phyloP scores from a whole-genome alignment of 2,113 vertebrate genomes.

The Pelvicachromis taeniatus region DNA sequence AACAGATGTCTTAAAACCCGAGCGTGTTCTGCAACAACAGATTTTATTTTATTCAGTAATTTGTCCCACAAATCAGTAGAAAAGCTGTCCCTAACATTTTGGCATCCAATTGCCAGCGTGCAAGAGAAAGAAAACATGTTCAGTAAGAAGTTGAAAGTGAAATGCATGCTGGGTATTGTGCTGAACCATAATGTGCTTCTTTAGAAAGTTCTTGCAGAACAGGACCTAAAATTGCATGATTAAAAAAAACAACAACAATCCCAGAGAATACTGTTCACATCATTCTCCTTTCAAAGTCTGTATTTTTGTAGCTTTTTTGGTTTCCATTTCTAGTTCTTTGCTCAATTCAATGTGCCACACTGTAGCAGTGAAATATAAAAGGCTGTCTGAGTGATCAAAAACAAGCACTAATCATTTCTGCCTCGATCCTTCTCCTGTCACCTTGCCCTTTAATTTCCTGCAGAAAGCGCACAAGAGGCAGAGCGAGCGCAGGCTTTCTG shows the following conservation, averaged over 20 bases:
- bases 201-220: neutral
- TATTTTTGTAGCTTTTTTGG: neutral
- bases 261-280: neutral
- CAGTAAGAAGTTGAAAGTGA: neutral
- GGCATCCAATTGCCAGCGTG: neutral
- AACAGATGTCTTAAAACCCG: neutral
- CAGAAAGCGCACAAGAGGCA: neutral
- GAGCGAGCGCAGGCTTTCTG: neutral
- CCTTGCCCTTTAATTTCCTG: slow-evolving; percentile 8
- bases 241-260: neutral
- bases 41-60: neutral
- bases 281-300: neutral
- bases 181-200: neutral
- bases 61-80: fast-evolving
- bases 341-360: neutral
- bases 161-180: neutral
- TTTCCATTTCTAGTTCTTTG: neutral
- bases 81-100: fast-evolving
- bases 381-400: neutral
- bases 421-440: slow-evolving; percentile 2
- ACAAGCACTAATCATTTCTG: slow-evolving; percentile 5
- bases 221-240: neutral
- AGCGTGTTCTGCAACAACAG: neutral
- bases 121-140: neutral
- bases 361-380: neutral